A percentile compares a stretch with the other conserved stretches of the same genome.
These are phyloP conservation scores for Phalacrocorax aristotelis DNA, from an alignment of 2,113 vertebrate genomes.

Conservation along the genomic window DNA sequence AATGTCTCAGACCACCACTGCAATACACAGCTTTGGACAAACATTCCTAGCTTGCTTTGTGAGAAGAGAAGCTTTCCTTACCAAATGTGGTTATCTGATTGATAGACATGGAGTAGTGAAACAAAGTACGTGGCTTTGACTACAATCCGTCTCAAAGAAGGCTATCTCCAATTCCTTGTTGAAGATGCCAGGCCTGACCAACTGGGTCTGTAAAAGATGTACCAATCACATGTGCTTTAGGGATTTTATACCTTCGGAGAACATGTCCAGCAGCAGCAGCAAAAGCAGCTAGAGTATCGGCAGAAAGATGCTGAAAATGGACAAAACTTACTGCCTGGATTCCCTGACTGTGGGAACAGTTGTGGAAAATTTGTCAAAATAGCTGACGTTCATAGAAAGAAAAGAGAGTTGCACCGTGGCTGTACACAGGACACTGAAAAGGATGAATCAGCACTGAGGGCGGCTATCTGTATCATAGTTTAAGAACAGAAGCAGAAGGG, in stretches of 20 bases:
- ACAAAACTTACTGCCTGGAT: background rate
- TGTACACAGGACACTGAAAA: background rate
- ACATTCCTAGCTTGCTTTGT: background rate
- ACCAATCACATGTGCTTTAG: background rate
- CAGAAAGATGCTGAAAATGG: background rate
- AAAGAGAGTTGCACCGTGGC: background rate
- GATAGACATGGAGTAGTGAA: background rate
- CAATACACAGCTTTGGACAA: background rate
- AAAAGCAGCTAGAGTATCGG: background rate
- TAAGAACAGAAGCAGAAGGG: background rate
- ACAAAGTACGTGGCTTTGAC: background rate
- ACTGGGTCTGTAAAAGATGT: background rate
- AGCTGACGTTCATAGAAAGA: background rate
- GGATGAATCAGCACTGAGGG: background rate
- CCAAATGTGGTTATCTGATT: background rate
- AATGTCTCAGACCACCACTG: background rate
- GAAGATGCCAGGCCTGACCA: background rate
- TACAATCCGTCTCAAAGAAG: background rate
- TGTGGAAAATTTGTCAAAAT: background rate
- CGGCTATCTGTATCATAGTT: background rate
- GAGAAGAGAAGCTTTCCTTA: background rate
- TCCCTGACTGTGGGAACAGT: background rate
- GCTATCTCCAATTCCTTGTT: background rate
- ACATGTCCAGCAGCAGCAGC: background rate
- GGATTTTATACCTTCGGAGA: background rate